phyloP scores from a whole-genome alignment of 2,888 invertebrate genomes.

The Portevinia maculata region DNA sequence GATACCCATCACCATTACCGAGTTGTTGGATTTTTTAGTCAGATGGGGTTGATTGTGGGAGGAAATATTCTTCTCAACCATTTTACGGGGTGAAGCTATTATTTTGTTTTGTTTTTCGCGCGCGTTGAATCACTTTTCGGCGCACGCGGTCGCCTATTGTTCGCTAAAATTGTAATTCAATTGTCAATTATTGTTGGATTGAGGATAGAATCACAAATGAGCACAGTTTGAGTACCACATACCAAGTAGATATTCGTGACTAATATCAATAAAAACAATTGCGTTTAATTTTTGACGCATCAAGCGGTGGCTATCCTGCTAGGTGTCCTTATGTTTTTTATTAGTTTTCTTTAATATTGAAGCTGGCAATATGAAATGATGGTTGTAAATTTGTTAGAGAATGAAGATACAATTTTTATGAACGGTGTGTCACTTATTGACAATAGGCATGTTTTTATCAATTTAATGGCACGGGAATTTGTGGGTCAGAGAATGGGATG shows the following conservation, averaged over 20 bases:
- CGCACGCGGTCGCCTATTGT: constrained; percentile 53
- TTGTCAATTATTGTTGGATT: constrained; percentile 63
- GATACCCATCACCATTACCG: neutral
- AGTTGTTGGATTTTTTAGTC: neutral
- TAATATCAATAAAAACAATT: constrained; percentile 50
- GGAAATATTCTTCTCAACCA: constrained; percentile 25
- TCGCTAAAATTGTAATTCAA: constrained; percentile 69
- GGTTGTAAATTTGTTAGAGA: constrained; percentile 4
- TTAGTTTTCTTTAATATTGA: constrained; percentile 42
- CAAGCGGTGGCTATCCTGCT: neutral
- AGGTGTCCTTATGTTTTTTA: too few relatives aligned
- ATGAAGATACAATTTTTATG: constrained; percentile 29
- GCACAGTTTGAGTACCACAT: constrained; percentile 40
- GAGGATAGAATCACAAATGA: constrained; percentile 64
- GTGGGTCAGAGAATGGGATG: neutral
- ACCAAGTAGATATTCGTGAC: constrained; percentile 33
- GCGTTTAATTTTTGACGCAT: constrained; percentile 5
- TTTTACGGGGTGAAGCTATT: constrained; percentile 46
- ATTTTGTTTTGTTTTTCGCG: constrained; percentile 17
- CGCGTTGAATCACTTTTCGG: constrained; percentile 49
- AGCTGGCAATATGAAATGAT: constrained; percentile 32
- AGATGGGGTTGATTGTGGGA: constrained; percentile 39
- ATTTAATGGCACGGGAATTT: constrained; percentile 3
- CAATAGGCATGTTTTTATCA: constrained; percentile 11
- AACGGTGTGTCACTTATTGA: neutral